Percentiles rank a stretch among this genome's conserved stretches.
Conservation (phyloP, 1,140 invertebrate species). For the Laupala kohalensis region DNA sequence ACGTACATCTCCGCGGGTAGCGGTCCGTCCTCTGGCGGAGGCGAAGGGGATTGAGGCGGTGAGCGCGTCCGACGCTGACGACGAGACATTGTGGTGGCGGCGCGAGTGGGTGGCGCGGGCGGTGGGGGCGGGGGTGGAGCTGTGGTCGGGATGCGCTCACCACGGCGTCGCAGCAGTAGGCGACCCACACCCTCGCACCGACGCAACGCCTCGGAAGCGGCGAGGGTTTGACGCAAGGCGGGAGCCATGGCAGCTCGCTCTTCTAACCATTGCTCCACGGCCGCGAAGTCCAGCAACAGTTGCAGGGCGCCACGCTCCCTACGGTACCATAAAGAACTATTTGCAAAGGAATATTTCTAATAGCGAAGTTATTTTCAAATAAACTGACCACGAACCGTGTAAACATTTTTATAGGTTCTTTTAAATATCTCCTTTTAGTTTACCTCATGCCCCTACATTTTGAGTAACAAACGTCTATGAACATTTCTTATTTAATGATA, state of each 20-base stretch:
- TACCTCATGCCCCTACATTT: too few relatives aligned
- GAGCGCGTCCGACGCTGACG: background rate
- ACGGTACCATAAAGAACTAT: slow-evolving; percentile 18
- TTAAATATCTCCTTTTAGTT: too few relatives aligned
- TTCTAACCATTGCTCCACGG: slow-evolving; percentile 55
- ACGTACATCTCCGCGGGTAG: slow-evolving; percentile 82
- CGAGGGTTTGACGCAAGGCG: slow-evolving; percentile 45
- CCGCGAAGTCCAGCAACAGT: slow-evolving; percentile 57
- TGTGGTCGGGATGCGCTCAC: slow-evolving; percentile 54
- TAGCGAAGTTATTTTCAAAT: too few relatives aligned
- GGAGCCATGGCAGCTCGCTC: slow-evolving; percentile 33
- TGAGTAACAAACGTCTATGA: too few relatives aligned
- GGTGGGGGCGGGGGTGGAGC: background rate
- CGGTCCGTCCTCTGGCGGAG: slow-evolving; percentile 13
- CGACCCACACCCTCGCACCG: slow-evolving; percentile 68
- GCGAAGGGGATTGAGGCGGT: slow-evolving; percentile 5
- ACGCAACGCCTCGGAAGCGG: slow-evolving; percentile 35
- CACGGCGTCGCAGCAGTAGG: slow-evolving; percentile 55
- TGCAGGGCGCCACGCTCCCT: slow-evolving; percentile 53
- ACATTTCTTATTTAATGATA: too few relatives aligned
- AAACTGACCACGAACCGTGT: too few relatives aligned
- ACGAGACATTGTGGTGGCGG: background rate
- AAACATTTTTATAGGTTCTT: too few relatives aligned
- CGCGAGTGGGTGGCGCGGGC: slow-evolving; percentile 4
- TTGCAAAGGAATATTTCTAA: background rate